Evolutionary conservation across 2,888 invertebrate genomes (phyloP), one percentile per base, ranked within the genome.

Genomic region (Thera britannica): DNA sequence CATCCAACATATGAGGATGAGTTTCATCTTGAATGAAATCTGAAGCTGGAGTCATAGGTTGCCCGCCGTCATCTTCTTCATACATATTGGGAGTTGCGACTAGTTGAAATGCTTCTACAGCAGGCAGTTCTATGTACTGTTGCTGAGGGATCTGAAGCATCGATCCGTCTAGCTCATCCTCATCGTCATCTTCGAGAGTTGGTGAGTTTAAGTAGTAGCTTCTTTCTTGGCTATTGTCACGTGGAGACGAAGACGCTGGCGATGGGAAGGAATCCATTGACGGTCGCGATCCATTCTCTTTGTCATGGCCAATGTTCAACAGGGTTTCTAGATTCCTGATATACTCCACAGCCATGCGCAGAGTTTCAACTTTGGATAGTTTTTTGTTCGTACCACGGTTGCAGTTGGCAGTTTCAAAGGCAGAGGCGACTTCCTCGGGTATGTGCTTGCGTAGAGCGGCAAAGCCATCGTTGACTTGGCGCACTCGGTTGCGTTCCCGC

Each of bases 391-490:
- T 93, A 36, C 96, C 96, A 73, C 96, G 90, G 23, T 96, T 96
- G 54, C 95, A 95, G 67, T 95, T 96, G 5, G 95, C 95, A 48
- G 90, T 94, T 85, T 95, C 96, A 72, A 95, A 96, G 0, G 95
- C 95, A 62, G 95, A 94, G 0, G 97, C 97, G 0, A 97, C 96
- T 83, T 97, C 96, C 64, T 96, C 96, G 0, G 98, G 98, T 74
- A 98, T 98, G 83, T 97, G 97, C 78, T 97, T 96, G 34, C 98
- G 95, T 1, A 98, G 90, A n/a, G 97, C 96, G 0, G 97, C 97
- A 85, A 98, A 98, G 23, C 98, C 98, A 81, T 97, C 97, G 90
- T 98, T 98, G 38, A 98, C 98, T 94, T 98, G 98, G 77, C 98
- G 97, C 8, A 98, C 98, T 70, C 98, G 95, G 89, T 98, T 98